A percentile compares a stretch with the other conserved stretches of the same genome.
phyloP scores from a whole-genome alignment of 2,113 vertebrate species.

The Forbesichthys papilliferus region DNA sequence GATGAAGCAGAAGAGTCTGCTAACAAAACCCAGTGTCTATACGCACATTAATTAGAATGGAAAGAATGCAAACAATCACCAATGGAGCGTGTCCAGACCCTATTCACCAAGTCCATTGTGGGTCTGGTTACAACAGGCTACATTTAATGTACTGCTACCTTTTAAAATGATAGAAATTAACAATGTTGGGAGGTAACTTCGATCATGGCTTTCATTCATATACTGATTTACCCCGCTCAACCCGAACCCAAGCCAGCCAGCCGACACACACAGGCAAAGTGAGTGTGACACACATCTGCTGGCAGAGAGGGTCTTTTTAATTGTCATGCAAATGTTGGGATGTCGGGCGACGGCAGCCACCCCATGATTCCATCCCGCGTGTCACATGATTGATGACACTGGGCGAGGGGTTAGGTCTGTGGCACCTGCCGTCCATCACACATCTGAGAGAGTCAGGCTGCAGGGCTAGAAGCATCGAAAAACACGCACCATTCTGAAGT shows the following conservation, averaged over 20 bases:
- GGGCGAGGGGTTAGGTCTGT: constrained; percentile 42
- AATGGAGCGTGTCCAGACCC: no score
- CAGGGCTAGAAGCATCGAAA: no score
- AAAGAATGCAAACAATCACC: no score
- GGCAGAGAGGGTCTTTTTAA: constrained; percentile 38
- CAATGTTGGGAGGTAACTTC: neutral
- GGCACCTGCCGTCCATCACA: constrained; percentile 59
- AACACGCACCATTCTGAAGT: no score
- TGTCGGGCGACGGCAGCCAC: constrained; percentile 67
- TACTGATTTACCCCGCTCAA: no score
- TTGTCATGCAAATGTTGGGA: constrained; percentile 68
- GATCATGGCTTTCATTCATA: no score
- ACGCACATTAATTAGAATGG: no score
- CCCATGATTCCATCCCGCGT: constrained; percentile 75
- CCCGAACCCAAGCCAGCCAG: neutral
- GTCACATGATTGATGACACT: constrained; percentile 84
- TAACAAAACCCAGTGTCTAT: no score
- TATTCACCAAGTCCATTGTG: no score
- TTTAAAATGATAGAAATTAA: neutral
- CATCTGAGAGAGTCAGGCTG: constrained; percentile 5
- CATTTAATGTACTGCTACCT: neutral
- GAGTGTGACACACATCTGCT: constrained; percentile 52
- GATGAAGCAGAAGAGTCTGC: no score
- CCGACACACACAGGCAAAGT: constrained; percentile 26
- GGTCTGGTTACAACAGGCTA: no score